A percentile compares a stretch with the other conserved stretches of the same genome.
Evolutionary conservation across 2,888 invertebrate species (phyloP).

Genomic region (Metopia argyrocephala): DNA sequence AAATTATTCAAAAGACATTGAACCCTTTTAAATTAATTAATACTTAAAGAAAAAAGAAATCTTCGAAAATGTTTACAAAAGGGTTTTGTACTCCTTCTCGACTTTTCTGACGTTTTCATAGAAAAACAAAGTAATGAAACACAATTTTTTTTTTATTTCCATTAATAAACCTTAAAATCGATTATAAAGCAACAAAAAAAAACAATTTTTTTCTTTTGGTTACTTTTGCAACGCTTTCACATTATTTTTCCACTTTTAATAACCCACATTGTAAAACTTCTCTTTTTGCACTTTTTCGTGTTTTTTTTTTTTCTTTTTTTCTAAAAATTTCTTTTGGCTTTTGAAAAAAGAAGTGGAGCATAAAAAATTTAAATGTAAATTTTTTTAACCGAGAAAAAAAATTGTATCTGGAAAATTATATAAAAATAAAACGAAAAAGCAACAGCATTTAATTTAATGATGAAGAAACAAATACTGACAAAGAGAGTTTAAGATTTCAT

Average conservation of each 20-base stretch:
- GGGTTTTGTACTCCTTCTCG: too few relatives aligned
- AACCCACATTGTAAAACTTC: conserved; percentile 62
- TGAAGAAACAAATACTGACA: conserved; percentile 49
- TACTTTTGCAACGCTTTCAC: conserved; percentile 20
- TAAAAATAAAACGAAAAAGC: background rate
- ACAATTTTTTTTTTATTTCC: too few relatives aligned
- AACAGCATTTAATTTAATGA: conserved; percentile 63
- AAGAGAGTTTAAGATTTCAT: too few relatives aligned
- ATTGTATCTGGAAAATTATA: conserved; percentile 23
- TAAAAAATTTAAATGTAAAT: conserved; percentile 21
- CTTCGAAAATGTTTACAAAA: conserved; percentile 5
- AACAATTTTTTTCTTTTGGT: background rate
- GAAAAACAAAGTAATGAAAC: conserved; percentile 44
- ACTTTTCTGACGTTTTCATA: background rate
- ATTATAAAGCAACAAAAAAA: conserved; percentile 25
- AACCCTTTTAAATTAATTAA: conserved; percentile 54
- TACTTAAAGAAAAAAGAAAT: conserved; percentile 32
- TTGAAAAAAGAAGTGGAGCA: conserved; percentile 24
- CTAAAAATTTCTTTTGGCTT: conserved; percentile 25
- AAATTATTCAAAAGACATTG: too few relatives aligned
- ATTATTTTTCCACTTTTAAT: conserved; percentile 60
- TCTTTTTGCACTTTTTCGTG: background rate
- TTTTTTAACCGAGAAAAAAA: conserved; percentile 35
- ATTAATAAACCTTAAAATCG: conserved; percentile 57
- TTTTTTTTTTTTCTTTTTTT: background rate